A percentile compares a stretch with the other conserved stretches of the same genome.
Conservation (phyloP, 2,113 vertebrate genomes). For the Otus sunia region DNA sequence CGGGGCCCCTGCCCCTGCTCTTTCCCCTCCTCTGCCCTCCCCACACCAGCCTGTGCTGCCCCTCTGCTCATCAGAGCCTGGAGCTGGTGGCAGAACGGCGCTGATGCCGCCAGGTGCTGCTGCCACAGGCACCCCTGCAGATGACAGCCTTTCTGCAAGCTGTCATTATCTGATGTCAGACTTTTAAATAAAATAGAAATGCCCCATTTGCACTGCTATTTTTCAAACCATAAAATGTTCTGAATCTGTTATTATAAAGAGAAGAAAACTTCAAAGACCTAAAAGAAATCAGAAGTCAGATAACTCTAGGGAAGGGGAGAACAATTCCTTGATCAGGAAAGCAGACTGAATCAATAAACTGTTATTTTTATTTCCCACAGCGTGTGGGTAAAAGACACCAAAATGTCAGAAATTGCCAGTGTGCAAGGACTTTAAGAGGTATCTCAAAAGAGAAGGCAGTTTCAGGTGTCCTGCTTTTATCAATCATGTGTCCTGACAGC, state of each 20-base stretch:
- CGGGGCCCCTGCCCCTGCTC: background rate
- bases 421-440: background rate
- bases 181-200: background rate
- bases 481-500: background rate
- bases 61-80: background rate
- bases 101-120: background rate
- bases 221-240: background rate
- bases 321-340: background rate
- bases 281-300: background rate
- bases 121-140: background rate
- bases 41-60: background rate
- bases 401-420: background rate
- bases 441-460: background rate
- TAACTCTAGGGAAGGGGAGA: background rate
- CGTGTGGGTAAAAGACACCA: background rate
- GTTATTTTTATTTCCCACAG: background rate
- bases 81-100: background rate
- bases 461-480: background rate
- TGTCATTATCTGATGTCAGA: background rate
- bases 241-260: background rate
- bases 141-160: background rate
- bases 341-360: background rate
- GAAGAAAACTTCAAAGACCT: background rate
- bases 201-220: background rate
- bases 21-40: background rate